A percentile compares a stretch with the other conserved stretches of the same genome.
These are phyloP conservation scores for Prunella fulvescens DNA, from an alignment of 2,113 vertebrate species.

Conservation along the genomic window DNA sequence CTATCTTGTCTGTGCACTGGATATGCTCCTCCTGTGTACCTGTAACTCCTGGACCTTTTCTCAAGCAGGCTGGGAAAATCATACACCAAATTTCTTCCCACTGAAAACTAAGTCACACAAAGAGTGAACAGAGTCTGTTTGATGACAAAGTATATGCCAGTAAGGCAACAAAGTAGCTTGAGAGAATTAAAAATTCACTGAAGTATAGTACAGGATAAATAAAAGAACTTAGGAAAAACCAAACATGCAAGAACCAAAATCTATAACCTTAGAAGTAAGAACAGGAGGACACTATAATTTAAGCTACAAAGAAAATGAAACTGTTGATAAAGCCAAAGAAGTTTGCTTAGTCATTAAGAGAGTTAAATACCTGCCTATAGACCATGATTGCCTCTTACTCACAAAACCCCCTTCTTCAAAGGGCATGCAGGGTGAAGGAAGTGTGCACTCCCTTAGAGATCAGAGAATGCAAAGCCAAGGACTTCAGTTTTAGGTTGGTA, in stretches of 20 bases:
- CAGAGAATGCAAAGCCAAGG: background rate
- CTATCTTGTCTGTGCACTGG: background rate
- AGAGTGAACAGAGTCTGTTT: background rate
- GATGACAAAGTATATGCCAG: no score
- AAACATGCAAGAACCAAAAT: background rate
- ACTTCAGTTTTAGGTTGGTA: background rate
- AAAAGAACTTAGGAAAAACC: background rate
- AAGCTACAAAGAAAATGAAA: background rate
- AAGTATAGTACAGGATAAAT: background rate
- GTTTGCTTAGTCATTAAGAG: background rate
- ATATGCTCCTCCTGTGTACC: background rate
- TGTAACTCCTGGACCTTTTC: background rate
- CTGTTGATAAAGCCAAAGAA: background rate
- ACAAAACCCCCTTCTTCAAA: background rate
- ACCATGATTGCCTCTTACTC: background rate
- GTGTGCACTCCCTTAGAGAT: background rate
- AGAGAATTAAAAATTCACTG: background rate
- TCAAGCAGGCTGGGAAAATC: background rate
- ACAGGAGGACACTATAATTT: background rate
- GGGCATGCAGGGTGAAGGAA: background rate
- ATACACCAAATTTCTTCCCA: background rate
- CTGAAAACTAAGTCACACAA: background rate
- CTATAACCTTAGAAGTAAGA: background rate
- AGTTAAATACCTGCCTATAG: background rate
- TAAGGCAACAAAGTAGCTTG: background rate